These are phyloP conservation scores for Acanthis flammea DNA, from an alignment of 2,797 vertebrate genomes.

Conservation along the genomic window DNA sequence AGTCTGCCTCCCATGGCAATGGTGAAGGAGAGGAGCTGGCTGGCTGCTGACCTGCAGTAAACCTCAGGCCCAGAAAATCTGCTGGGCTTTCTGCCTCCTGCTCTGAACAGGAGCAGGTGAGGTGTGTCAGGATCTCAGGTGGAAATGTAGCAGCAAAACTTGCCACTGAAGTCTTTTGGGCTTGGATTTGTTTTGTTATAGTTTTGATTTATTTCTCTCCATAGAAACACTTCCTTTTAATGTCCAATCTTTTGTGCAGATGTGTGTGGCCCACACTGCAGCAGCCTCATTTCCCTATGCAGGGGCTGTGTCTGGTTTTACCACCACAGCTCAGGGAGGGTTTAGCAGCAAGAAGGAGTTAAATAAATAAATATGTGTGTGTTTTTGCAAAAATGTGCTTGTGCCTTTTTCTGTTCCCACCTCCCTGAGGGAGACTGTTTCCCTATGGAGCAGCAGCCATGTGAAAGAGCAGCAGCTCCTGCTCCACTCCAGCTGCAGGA, in stretches of 20 bases:
- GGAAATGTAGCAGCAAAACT: background rate
- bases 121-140: background rate
- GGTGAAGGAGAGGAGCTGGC: fast-evolving
- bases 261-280: background rate
- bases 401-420: background rate
- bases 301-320: background rate
- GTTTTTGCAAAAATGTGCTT: background rate
- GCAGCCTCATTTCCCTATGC: background rate
- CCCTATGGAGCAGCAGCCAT: fast-evolving
- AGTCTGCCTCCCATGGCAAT: fast-evolving
- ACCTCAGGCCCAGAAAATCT: no score
- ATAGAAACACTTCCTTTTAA: background rate
- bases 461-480: background rate
- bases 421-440: background rate
- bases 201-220: background rate
- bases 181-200: background rate
- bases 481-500: background rate
- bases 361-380: background rate
- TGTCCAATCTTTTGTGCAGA: background rate
- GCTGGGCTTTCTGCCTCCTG: background rate
- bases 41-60: background rate
- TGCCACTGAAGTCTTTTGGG: background rate
- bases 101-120: background rate
- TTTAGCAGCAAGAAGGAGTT: background rate
- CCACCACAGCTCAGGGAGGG: background rate